Conservation (phyloP, 37 sponge, comb jelly and placozoan genomes). For the Amphimedon queenslandica region DNA sequence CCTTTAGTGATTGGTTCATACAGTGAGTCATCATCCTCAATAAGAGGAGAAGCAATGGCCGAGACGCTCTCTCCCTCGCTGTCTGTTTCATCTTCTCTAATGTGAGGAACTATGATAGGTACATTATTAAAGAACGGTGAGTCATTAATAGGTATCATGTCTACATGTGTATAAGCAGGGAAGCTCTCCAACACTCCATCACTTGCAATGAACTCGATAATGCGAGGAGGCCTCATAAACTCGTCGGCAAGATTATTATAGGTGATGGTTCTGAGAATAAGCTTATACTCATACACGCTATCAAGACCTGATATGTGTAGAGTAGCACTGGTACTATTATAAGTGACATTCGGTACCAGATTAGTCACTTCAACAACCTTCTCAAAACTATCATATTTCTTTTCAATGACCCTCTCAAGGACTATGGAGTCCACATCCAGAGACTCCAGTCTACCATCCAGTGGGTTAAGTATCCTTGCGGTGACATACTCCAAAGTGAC, state of each 20-base stretch:
- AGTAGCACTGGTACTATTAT: constrained; percentile 12
- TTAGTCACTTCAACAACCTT: constrained; percentile 43
- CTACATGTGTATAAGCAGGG: constrained; percentile 41
- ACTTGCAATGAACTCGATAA: constrained; percentile 50
- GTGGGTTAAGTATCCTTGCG: constrained; percentile 52
- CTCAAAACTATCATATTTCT: constrained; percentile 16
- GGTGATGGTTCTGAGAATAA: constrained; percentile 51
- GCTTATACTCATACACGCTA: constrained; percentile 55
- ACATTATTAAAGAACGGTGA: constrained; percentile 64
- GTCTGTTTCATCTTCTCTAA: constrained; percentile 62
- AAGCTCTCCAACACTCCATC: constrained; percentile 70
- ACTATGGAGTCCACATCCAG: constrained; percentile 45
- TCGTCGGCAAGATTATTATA: constrained; percentile 79
- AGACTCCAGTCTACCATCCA: constrained; percentile 42
- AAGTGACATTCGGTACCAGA: constrained; percentile 58
- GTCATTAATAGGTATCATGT: constrained; percentile 62
- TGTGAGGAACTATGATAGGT: constrained; percentile 47
- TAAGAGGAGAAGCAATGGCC: constrained; percentile 45
- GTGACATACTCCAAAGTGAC: constrained; percentile 53
- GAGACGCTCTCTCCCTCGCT: constrained; percentile 51
- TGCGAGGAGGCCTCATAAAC: constrained; percentile 10
- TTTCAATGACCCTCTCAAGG: constrained; percentile 16
- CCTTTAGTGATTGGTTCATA: constrained; percentile 32
- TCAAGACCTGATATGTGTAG: constrained; percentile 71
- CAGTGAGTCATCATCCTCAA: constrained; percentile 66